Percentiles rank a stretch among this genome's conserved stretches.
Evolutionary conservation across 2,888 invertebrate species (phyloP).

Genomic region (Brachyptera risi): DNA sequence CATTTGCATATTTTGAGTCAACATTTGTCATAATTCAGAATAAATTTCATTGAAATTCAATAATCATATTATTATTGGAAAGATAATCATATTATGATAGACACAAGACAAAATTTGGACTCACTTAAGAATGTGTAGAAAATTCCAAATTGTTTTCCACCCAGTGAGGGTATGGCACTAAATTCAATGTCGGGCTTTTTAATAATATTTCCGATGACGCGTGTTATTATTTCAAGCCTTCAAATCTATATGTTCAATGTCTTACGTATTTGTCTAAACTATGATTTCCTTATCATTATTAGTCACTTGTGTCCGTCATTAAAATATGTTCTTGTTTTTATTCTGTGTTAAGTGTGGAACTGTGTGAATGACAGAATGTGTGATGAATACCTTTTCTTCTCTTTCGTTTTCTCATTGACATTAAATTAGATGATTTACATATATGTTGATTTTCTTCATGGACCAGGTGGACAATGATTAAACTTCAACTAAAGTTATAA

Average conservation of each 20-base stretch:
- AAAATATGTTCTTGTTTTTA: constrained; percentile 38
- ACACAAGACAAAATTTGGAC: constrained; percentile 40
- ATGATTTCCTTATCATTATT: constrained; percentile 17
- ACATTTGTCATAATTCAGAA: constrained; percentile 14
- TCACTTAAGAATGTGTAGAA: background rate
- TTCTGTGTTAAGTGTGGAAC: constrained; percentile 33
- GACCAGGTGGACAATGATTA: too few species aligned
- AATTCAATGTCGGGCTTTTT: too few species aligned
- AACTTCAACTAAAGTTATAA: too few species aligned
- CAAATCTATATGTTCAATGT: background rate
- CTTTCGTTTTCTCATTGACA: too few species aligned
- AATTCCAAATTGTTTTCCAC: too few species aligned
- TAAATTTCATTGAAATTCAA: constrained; percentile 4
- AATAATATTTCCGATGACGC: background rate
- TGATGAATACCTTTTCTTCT: too few species aligned
- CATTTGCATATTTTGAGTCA: too few species aligned
- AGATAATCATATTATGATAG: constrained; percentile 39
- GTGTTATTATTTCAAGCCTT: too few species aligned
- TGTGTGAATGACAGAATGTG: constrained; percentile 41
- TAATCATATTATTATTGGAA: constrained; percentile 35
- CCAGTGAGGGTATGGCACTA: too few species aligned
- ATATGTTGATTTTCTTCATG: too few species aligned
- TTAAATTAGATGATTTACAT: too few species aligned
- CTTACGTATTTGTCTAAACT: background rate
- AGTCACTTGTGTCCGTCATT: constrained; percentile 51